Evolutionary conservation across 2,797 vertebrate genomes (phyloP).

Genomic region (Pogoniulus pusillus): DNA sequence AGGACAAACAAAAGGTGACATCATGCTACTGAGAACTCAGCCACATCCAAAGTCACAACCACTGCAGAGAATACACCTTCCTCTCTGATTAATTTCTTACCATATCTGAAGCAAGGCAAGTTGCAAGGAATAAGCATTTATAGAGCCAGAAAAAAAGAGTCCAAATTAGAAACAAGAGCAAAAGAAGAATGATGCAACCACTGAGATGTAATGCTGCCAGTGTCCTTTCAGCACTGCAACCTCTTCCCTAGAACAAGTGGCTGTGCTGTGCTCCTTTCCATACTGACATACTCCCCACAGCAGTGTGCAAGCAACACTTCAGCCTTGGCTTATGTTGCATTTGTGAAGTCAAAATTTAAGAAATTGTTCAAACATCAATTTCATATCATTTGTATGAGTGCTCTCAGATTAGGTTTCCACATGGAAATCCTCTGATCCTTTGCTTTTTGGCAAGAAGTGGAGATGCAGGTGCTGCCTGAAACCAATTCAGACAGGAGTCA

Average conservation of each 20-base stretch:
- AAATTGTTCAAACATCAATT: background rate
- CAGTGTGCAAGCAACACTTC: background rate
- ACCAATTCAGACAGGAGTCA: background rate
- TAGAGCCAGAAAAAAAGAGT: background rate
- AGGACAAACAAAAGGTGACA: slow-evolving; percentile 7
- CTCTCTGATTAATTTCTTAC: background rate
- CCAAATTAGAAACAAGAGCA: background rate
- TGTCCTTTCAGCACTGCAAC: background rate
- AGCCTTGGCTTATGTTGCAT: background rate
- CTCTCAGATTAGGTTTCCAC: background rate
- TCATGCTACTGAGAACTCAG: background rate
- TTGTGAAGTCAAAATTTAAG: background rate
- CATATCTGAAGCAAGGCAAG: background rate
- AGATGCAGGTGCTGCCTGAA: background rate
- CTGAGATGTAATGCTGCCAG: background rate
- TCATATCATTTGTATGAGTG: background rate
- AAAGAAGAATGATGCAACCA: background rate
- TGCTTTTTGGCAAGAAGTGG: background rate
- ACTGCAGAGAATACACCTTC: background rate
- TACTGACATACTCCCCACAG: background rate
- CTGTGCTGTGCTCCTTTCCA: background rate
- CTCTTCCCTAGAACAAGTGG: background rate
- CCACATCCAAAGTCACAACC: background rate
- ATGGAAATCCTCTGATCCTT: background rate
- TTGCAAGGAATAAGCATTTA: background rate